Conservation (phyloP, 2,888 invertebrate species). For the Crematogaster levior region DNA sequence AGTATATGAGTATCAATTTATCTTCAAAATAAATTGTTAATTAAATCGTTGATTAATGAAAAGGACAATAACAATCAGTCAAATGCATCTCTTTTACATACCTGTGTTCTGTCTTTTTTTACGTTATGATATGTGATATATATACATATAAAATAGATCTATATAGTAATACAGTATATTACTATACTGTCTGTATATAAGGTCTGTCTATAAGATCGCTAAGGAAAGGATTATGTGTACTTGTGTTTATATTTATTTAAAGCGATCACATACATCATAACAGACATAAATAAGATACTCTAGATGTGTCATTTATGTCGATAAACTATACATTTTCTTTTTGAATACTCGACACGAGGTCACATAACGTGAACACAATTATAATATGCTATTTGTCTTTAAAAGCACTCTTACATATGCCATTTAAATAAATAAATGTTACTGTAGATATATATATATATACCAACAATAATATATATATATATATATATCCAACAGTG, state of each 20-base stretch:
- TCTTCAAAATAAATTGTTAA: slow-evolving; percentile 11
- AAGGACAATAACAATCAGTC: neutral
- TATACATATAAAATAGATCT: neutral
- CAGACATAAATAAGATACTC: slow-evolving; percentile 80
- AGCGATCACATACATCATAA: slow-evolving; percentile 83
- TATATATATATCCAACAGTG: slow-evolving; percentile 29
- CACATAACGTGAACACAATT: slow-evolving; percentile 75
- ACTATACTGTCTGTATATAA: too few species aligned
- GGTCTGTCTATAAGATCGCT: neutral
- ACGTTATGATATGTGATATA: neutral
- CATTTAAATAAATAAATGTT: slow-evolving; percentile 50
- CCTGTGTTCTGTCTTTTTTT: neutral
- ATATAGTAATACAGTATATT: too few species aligned
- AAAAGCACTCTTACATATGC: slow-evolving; percentile 48
- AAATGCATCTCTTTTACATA: neutral
- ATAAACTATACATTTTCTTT: slow-evolving; percentile 73
- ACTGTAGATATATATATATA: too few species aligned
- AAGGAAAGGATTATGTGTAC: slow-evolving; percentile 11
- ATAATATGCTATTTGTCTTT: slow-evolving; percentile 56
- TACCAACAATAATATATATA: too few species aligned
- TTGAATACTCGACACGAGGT: slow-evolving; percentile 70
- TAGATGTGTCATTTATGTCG: slow-evolving; percentile 73
- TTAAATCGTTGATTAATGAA: slow-evolving; percentile 32
- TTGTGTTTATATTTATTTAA: slow-evolving; percentile 81
- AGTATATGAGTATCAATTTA: slow-evolving; percentile 23